Evolutionary conservation across 1,140 invertebrate species (phyloP).

Genomic region (Cotesia typhae): DNA sequence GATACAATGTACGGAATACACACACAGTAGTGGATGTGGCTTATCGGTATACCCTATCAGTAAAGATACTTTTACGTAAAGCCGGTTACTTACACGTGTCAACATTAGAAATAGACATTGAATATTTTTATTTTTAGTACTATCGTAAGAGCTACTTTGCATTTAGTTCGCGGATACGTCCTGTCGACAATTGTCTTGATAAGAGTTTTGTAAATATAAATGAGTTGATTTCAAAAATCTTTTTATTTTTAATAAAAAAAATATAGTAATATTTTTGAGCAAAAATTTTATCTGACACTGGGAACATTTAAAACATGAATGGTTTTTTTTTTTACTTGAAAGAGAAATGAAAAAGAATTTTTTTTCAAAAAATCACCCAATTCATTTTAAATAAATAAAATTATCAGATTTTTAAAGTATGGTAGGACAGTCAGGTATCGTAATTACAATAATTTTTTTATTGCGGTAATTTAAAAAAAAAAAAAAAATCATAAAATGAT

Average conservation of each 20-base stretch:
- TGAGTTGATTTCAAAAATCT: not conserved
- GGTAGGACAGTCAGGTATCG: too few relatives aligned
- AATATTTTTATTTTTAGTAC: slow-evolving; percentile 15
- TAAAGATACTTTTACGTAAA: slow-evolving; percentile 57
- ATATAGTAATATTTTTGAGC: not conserved
- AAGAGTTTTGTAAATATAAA: slow-evolving; percentile 25
- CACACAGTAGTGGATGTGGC: slow-evolving; percentile 29
- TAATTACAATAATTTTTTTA: too few relatives aligned
- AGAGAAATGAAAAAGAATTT: too few relatives aligned
- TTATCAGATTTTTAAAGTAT: too few relatives aligned
- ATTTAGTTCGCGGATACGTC: slow-evolving; percentile 7
- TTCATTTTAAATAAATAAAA: too few relatives aligned
- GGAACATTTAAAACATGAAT: not conserved
- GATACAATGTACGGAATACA: not conserved
- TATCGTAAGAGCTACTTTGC: slow-evolving; percentile 13
- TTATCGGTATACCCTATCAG: slow-evolving; percentile 51
- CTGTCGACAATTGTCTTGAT: slow-evolving; percentile 12
- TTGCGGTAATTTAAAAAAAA: too few relatives aligned
- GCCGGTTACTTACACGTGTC: slow-evolving; percentile 20
- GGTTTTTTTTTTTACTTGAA: too few relatives aligned
- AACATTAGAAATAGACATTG: slow-evolving; percentile 21
- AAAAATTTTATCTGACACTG: not conserved
- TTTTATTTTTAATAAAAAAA: not conserved
- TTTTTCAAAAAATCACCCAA: too few relatives aligned
- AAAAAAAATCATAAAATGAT: too few relatives aligned